A percentile compares a stretch with the other conserved stretches of the same genome.
Evolutionary conservation across 2,888 invertebrate species (phyloP).

Genomic region (Calameuta idolon): DNA sequence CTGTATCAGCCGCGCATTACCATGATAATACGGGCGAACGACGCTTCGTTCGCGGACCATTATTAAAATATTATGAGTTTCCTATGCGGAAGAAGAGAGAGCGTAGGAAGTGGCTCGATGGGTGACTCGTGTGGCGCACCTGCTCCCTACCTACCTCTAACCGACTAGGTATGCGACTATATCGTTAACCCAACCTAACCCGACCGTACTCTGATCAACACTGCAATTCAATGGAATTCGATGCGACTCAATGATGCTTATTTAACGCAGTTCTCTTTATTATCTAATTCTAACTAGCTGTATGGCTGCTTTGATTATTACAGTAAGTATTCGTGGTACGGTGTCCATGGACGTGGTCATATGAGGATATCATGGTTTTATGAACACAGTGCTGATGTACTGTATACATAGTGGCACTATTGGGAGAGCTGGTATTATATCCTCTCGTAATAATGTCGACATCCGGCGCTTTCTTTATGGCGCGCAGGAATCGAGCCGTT

Average conservation of each 20-base stretch:
- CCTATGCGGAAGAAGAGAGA: constrained; percentile 5
- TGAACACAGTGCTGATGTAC: background rate
- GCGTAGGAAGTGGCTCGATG: background rate
- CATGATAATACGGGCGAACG: constrained; percentile 6
- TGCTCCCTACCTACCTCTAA: background rate
- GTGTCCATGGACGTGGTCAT: background rate
- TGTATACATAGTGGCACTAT: background rate
- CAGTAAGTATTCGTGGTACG: background rate
- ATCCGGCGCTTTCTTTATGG: constrained; percentile 8
- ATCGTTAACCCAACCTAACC: background rate
- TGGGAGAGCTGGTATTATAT: constrained; percentile 9
- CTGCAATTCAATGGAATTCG: background rate
- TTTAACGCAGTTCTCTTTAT: background rate
- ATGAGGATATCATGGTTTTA: background rate
- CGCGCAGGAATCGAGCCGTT: constrained; percentile 23
- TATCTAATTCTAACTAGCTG: background rate
- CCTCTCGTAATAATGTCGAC: constrained; percentile 7
- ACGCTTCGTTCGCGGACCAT: constrained; percentile 4
- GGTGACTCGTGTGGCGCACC: constrained; percentile 4
- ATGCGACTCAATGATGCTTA: background rate
- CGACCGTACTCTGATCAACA: background rate
- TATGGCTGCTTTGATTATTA: background rate
- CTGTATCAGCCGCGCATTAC: constrained; percentile 6
- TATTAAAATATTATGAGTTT: constrained; percentile 11
- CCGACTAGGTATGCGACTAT: background rate